Evolutionary conservation across 2,888 invertebrate genomes (phyloP).

Genomic region (Phengaris arion): DNA sequence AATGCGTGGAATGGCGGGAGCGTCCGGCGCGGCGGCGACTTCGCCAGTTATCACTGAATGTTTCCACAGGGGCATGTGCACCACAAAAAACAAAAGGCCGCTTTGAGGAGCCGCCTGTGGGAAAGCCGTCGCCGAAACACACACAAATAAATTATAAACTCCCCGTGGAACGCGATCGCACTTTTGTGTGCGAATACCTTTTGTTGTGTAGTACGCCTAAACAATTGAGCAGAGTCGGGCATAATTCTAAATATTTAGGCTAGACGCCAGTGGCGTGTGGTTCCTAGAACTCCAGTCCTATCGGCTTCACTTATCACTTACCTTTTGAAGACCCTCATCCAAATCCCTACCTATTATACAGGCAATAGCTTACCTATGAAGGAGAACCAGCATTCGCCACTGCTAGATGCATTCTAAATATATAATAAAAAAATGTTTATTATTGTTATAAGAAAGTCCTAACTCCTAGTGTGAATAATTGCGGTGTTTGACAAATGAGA

Average conservation of each 20-base stretch:
- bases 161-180: conserved; percentile 67
- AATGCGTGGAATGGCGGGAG: conserved; percentile 36
- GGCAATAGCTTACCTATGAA: no score
- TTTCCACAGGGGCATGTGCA: conserved; percentile 73
- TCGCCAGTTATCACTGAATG: conserved; percentile 80
- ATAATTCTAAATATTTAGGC: no score
- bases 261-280: no score
- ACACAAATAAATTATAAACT: conserved; percentile 78
- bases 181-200: conserved; percentile 39
- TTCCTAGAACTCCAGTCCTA: no score
- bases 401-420: neutral
- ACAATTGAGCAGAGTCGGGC: neutral
- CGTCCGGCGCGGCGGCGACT: conserved; percentile 74
- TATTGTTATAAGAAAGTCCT: no score
- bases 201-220: neutral
- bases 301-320: no score
- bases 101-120: conserved; percentile 78
- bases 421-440: no score
- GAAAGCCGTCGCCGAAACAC: conserved; percentile 79
- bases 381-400: no score
- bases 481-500: no score
- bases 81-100: conserved; percentile 76
- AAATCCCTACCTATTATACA: no score
- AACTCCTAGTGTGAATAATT: no score
- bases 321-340: no score